Evolutionary conservation across 1,140 invertebrate species (phyloP).

Genomic region (Stratiolaelaps scimitus): DNA sequence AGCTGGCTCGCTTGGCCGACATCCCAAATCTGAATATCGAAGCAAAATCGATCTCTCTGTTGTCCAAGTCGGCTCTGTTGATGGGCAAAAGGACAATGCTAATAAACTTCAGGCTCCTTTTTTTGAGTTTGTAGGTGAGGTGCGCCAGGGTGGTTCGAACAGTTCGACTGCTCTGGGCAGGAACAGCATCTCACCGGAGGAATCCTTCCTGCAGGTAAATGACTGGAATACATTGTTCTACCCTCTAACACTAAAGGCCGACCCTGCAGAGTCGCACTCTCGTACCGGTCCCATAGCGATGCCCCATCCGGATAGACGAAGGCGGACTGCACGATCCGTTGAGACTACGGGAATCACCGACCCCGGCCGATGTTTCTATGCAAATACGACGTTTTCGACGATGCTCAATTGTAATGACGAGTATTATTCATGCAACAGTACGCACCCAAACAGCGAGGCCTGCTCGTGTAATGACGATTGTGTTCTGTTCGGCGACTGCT

Average conservation of each 20-base stretch:
- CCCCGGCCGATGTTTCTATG: neutral
- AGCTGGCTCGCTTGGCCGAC: too few relatives aligned
- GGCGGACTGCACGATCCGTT: too few relatives aligned
- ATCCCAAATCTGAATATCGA: too few relatives aligned
- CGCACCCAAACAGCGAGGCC: neutral
- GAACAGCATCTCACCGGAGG: slow-evolving; percentile 17
- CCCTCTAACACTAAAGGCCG: too few relatives aligned
- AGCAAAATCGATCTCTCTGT: too few relatives aligned
- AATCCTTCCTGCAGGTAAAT: slow-evolving; percentile 18
- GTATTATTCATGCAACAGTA: neutral
- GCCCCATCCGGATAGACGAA: too few relatives aligned
- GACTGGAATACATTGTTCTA: neutral
- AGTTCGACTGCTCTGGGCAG: slow-evolving; percentile 7
- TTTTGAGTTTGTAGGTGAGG: slow-evolving; percentile 24
- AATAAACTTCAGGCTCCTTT: neutral
- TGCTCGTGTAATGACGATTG: slow-evolving; percentile 27
- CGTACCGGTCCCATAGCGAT: too few relatives aligned
- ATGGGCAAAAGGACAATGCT: too few relatives aligned
- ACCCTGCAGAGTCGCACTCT: too few relatives aligned
- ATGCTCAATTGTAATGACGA: slow-evolving; percentile 24
- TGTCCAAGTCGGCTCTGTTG: too few relatives aligned
- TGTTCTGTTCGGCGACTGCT: slow-evolving; percentile 6
- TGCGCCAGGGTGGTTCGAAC: slow-evolving; percentile 12
- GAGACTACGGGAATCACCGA: too few relatives aligned
- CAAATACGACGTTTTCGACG: slow-evolving; percentile 11